These are phyloP conservation scores for Microcebus lehilahytsara DNA, from an alignment of 2,113 vertebrate genomes.

Conservation along the genomic window DNA sequence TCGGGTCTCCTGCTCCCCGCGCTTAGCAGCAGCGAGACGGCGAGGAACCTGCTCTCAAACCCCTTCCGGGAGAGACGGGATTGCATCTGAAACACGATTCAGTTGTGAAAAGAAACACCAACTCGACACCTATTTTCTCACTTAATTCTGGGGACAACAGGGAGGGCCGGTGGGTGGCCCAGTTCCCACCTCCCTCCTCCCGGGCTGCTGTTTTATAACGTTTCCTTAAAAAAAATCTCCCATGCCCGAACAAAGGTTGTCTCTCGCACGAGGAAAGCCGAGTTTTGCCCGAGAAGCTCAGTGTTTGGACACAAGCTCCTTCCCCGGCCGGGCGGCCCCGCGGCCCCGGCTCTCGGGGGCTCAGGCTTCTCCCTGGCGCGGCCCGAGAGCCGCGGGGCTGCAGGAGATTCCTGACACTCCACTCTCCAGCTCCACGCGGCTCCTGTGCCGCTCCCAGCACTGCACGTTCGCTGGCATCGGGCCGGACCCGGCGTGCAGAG, in stretches of 20 bases:
- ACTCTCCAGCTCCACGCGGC: too few species aligned
- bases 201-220: not conserved
- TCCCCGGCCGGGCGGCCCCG: fast-evolving
- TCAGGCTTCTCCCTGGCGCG: fast-evolving
- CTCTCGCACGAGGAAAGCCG: not conserved
- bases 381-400: too few species aligned
- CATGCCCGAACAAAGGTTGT: fast-evolving
- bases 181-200: too few species aligned
- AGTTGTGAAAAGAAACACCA: not conserved
- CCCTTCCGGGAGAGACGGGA: not conserved
- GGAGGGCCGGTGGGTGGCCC: not conserved
- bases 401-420: not conserved
- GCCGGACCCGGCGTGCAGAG: fast-evolving
- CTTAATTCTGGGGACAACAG: not conserved
- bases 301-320: not conserved
- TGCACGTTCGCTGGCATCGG: fast-evolving
- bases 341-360: fast-evolving
- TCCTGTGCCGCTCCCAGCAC: too few species aligned
- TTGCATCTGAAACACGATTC: not conserved
- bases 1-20: fast-evolving
- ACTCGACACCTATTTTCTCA: not conserved
- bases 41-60: not conserved
- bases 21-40: fast-evolving
- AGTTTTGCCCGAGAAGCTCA: too few species aligned
- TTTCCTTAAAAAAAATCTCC: not conserved